A percentile compares a stretch with the other conserved stretches of the same genome.
Conservation (phyloP, 2,888 invertebrate genomes). For the Epirrita christyi region DNA sequence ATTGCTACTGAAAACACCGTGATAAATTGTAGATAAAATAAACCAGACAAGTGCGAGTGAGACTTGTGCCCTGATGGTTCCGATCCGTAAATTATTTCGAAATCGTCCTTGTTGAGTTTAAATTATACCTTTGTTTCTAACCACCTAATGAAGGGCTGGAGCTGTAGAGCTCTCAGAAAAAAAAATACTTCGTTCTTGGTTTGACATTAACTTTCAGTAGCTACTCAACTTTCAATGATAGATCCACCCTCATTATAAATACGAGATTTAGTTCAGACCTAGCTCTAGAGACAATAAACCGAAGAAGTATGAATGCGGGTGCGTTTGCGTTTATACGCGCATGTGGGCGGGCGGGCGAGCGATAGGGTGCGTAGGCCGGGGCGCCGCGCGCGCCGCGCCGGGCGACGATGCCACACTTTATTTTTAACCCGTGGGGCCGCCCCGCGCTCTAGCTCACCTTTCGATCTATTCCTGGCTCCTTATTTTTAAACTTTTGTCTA, state of each 20-base stretch:
- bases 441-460: slow-evolving; percentile 79
- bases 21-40: background rate
- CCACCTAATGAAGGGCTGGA: too few species aligned
- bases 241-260: too few species aligned
- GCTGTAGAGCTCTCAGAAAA: too few species aligned
- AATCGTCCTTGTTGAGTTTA: too few species aligned
- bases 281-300: background rate
- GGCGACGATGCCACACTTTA: slow-evolving; percentile 63
- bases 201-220: too few species aligned
- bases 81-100: too few species aligned
- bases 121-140: too few species aligned
- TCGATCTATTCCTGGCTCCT: slow-evolving; percentile 76
- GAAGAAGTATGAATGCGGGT: slow-evolving; percentile 10
- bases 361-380: slow-evolving; percentile 65
- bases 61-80: background rate
- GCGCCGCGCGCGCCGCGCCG: slow-evolving; percentile 63
- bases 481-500: slow-evolving; percentile 84
- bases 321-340: slow-evolving; percentile 15
- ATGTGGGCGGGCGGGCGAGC: slow-evolving; percentile 45
- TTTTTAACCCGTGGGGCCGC: slow-evolving; percentile 78
- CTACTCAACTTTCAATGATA: too few species aligned
- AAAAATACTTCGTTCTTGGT: too few species aligned
- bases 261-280: background rate
- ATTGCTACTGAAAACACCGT: background rate
- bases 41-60: background rate